phyloP scores from a whole-genome alignment of 2,888 invertebrate species.

The Drosophila longiperda region DNA sequence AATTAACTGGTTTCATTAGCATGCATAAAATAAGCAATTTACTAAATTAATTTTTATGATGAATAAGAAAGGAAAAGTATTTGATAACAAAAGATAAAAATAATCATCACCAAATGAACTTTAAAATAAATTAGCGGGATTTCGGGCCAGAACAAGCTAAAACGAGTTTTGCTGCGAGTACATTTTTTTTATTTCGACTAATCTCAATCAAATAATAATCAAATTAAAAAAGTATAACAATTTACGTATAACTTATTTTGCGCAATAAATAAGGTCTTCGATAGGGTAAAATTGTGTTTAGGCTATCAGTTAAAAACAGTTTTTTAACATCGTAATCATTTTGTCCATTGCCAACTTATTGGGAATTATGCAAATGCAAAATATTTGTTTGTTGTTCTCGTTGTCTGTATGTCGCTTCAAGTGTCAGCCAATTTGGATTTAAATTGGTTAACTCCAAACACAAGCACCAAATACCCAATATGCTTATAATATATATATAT shows the following conservation, averaged over 20 bases:
- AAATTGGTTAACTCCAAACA: conserved; percentile 52
- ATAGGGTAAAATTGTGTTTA: background rate
- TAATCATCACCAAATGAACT: background rate
- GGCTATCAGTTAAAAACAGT: background rate
- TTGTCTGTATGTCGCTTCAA: conserved; percentile 12
- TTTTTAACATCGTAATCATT: background rate
- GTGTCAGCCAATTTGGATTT: conserved; percentile 73
- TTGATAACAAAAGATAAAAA: background rate
- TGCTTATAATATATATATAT: conserved; percentile 1
- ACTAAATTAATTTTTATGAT: background rate
- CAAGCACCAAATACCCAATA: conserved; percentile 16
- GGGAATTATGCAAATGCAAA: conserved; percentile 20
- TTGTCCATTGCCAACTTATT: background rate
- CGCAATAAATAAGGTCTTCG: background rate
- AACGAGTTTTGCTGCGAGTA: background rate
- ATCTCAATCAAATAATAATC: background rate
- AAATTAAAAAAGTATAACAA: background rate
- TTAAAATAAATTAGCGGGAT: background rate
- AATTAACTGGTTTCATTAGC: background rate
- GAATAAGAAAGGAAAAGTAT: background rate
- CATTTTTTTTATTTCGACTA: background rate
- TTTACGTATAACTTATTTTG: background rate
- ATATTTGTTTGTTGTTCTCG: background rate
- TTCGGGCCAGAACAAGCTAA: background rate
- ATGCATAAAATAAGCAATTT: background rate